Evolutionary conservation across 2,113 vertebrate genomes (phyloP).

Genomic region (Sinocyclocheilus maitianheensis): DNA sequence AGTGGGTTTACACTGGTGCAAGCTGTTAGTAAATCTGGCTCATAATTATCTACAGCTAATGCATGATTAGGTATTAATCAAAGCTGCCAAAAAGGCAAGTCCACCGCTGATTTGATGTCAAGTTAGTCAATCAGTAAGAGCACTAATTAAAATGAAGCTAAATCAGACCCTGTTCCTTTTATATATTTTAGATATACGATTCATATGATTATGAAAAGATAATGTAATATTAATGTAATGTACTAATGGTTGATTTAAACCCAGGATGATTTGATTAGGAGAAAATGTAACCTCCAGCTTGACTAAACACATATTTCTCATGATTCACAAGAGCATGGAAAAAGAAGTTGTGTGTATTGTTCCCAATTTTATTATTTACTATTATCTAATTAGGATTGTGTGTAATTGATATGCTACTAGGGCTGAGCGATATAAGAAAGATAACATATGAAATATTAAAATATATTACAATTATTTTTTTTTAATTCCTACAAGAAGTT

Average conservation of each 20-base stretch:
- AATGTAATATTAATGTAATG: not conserved
- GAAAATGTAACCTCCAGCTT: not conserved
- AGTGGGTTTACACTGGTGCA: no score
- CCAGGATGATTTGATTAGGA: not conserved
- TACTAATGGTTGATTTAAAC: not conserved
- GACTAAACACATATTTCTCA: not conserved
- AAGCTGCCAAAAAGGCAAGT: not conserved
- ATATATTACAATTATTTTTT: no score
- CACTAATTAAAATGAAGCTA: not conserved
- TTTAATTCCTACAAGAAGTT: no score
- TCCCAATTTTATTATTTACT: not conserved
- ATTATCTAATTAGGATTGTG: not conserved
- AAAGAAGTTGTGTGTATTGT: not conserved
- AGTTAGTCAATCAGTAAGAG: not conserved
- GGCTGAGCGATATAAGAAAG: not conserved
- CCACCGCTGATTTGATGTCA: not conserved
- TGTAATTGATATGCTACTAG: not conserved
- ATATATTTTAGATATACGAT: not conserved
- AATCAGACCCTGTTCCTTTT: not conserved
- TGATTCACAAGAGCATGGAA: not conserved
- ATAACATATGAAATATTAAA: not conserved
- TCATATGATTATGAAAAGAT: not conserved
- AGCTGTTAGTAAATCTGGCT: not conserved
- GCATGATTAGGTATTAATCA: not conserved
- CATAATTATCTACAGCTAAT: not conserved